Conservation (phyloP, 2,113 vertebrate genomes). For the Chrysemys picta region DNA sequence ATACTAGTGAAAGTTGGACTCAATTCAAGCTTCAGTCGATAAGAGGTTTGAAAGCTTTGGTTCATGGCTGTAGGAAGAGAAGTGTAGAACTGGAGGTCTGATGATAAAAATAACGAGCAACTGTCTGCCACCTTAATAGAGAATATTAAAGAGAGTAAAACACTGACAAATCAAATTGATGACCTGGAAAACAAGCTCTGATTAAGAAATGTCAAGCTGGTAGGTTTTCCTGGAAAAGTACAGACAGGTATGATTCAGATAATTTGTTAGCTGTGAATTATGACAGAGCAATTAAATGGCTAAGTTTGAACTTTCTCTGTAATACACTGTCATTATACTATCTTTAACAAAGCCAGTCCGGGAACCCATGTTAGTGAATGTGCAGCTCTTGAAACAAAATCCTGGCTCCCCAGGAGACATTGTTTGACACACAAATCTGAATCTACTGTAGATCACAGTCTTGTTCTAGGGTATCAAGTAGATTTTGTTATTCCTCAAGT, state of each 20-base stretch:
- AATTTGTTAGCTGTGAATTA: conserved; percentile 15
- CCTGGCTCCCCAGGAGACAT: background rate
- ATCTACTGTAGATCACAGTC: background rate
- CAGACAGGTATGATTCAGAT: background rate
- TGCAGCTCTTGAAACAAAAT: background rate
- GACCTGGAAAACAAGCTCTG: conserved; percentile 11
- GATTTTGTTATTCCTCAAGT: background rate
- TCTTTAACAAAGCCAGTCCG: background rate
- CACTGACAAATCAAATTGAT: conserved; percentile 5
- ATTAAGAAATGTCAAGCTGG: conserved; percentile 15
- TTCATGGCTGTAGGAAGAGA: background rate
- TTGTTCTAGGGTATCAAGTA: background rate
- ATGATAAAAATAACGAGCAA: conserved; percentile 10
- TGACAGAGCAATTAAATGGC: background rate
- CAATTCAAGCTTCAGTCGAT: conserved; percentile 1
- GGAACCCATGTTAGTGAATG: background rate
- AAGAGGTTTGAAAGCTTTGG: conserved; percentile 13
- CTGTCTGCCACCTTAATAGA: background rate
- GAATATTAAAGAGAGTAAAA: background rate
- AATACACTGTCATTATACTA: background rate
- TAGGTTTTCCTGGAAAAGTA: background rate
- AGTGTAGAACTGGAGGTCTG: background rate
- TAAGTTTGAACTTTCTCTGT: conserved; percentile 1
- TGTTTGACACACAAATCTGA: background rate
- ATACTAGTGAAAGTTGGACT: conserved; percentile 7